Percentiles rank a stretch among this genome's conserved stretches.
Conservation (phyloP, 2,888 invertebrate species). For the Choreutis nemorana region DNA sequence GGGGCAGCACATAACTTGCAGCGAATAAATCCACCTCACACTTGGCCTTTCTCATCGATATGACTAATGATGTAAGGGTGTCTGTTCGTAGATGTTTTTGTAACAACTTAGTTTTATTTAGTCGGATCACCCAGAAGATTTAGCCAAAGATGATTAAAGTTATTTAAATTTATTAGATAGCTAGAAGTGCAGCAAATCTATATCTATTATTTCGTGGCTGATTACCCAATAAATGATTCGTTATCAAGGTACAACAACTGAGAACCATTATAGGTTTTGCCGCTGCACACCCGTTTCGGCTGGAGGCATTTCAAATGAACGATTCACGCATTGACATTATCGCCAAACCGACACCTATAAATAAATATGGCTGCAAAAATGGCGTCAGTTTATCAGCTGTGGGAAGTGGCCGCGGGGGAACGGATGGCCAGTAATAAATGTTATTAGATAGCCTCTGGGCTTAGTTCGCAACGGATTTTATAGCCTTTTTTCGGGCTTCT, state of each 20-base stretch:
- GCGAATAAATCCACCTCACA: slow-evolving; percentile 41
- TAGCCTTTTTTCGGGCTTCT: slow-evolving; percentile 49
- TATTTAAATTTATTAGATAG: no score
- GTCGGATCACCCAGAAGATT: no score
- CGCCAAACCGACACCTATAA: slow-evolving; percentile 53
- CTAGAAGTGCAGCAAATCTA: no score
- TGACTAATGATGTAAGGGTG: slow-evolving; percentile 57
- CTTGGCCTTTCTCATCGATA: slow-evolving; percentile 42
- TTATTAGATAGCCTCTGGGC: slow-evolving; percentile 65
- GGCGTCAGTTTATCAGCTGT: slow-evolving; percentile 61
- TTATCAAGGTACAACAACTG: no score
- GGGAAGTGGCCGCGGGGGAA: slow-evolving; percentile 64
- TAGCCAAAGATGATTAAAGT: no score
- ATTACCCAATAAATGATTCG: no score
- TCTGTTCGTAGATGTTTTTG: no score
- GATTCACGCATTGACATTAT: slow-evolving; percentile 49
- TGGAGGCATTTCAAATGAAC: slow-evolving; percentile 26
- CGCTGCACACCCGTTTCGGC: no score
- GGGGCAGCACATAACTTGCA: slow-evolving; percentile 38
- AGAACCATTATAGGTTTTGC: no score
- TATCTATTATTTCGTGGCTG: background rate
- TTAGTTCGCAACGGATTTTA: slow-evolving; percentile 49
- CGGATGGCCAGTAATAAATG: slow-evolving; percentile 59
- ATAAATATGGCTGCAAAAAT: slow-evolving; percentile 67
- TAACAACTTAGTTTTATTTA: no score